Evolutionary conservation across 2,113 vertebrate genomes (phyloP).

Genomic region (Hiodon alosoides): DNA sequence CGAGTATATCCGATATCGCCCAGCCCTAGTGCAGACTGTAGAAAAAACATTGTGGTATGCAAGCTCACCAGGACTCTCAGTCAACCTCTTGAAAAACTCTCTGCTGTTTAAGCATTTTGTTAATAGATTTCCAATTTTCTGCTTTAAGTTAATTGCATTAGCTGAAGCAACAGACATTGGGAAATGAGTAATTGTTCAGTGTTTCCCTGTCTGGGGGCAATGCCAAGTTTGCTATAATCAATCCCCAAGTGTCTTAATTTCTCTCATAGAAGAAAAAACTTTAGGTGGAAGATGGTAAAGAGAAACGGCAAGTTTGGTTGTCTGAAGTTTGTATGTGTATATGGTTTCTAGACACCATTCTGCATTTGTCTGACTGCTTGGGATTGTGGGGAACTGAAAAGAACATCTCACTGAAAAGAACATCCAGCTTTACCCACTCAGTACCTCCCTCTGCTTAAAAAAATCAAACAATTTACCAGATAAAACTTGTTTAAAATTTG

Average conservation of each 20-base stretch:
- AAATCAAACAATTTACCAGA: not conserved
- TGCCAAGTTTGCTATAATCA: not conserved
- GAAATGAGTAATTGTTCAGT: not conserved
- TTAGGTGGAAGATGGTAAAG: no score
- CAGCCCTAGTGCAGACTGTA: no score
- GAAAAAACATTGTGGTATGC: no score
- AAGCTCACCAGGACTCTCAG: not conserved
- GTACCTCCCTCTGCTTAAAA: not conserved
- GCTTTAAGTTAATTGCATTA: conserved; percentile 1
- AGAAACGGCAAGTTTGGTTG: no score
- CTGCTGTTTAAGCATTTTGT: not conserved
- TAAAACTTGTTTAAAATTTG: no score
- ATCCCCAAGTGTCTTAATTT: not conserved
- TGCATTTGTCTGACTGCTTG: not conserved
- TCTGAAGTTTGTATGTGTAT: no score
- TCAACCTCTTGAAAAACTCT: not conserved
- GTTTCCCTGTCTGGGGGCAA: not conserved
- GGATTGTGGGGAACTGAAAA: not conserved
- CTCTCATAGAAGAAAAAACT: not conserved
- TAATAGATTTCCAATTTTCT: not conserved
- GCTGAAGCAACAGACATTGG: not conserved
- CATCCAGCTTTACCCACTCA: not conserved
- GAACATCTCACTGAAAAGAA: not conserved
- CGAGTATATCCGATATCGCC: not conserved
- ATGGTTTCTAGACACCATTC: not conserved